Evolutionary conservation across 1,140 invertebrate species (phyloP), one percentile per base, ranked within the genome.

Genomic region (Neodiprion lecontei): DNA sequence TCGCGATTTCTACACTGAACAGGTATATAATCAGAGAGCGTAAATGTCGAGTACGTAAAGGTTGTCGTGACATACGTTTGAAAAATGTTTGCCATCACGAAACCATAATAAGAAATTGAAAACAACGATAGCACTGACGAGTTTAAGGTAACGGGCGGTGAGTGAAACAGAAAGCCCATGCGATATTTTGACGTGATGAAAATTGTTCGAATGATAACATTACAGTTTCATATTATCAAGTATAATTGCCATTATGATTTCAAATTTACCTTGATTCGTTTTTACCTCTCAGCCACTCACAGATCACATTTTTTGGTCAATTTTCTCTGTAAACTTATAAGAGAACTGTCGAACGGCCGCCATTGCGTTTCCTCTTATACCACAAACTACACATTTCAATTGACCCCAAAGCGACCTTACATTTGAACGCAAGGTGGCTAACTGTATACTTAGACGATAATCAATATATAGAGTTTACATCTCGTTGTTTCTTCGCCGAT

Each of bases 221-320:
- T 69, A 69, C 12, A 28, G 11, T n/a, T n/a, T 11, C n/a, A 17
- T 40, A 17, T 70, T 4, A 1, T 40, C n/a, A 70, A 40, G 40
- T 48, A 17, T 70, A 21, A 23, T 14, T 40, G 14, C 40, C 7
- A 8, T 0, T 9, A 48, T 70, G 47, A 48, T 23, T 48, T 7
- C 11, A 69, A 17, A 76, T 75, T 1, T 79, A 82, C 81, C 81
- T 80, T 74, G 40, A 75, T 74, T 80, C 71, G 23, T 75, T 48
- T 75, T 72, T 21, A 47, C 5, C 48, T 73, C 70, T 73, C 12
- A 72, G 70, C 21, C 28, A 75, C 76, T 66, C 53, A 48, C 74
- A 76, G 76, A 82, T 82, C 75, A 82, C 80, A 82, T 82, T 73
- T 82, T 82, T 82, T 65, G 23, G 8, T 72, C 67, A 73, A 76